Percentiles rank a stretch among this genome's conserved stretches.
Conservation (phyloP, 1,140 invertebrate species). For the Neuroterus valhalla region DNA sequence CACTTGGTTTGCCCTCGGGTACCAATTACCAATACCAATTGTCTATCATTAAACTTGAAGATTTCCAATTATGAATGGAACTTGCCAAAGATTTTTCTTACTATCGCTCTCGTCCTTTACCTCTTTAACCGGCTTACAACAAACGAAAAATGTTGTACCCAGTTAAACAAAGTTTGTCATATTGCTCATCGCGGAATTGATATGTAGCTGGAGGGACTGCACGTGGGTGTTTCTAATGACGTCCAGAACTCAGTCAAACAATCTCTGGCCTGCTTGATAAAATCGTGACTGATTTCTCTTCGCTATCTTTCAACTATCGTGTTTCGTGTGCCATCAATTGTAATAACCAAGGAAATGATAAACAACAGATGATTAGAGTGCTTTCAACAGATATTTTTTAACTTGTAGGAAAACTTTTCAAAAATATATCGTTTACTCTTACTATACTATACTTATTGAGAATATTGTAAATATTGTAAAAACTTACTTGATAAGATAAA, state of each 20-base stretch:
- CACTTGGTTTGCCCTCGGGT: not conserved
- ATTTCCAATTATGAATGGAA: not conserved
- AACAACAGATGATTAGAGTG: not conserved
- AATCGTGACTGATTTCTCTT: slow-evolving; percentile 5
- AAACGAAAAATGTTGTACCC: not conserved
- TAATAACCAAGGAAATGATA: not conserved
- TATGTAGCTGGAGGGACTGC: not conserved
- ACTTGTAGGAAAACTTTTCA: too few species aligned
- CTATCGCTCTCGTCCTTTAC: too few species aligned
- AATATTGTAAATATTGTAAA: not conserved
- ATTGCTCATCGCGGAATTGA: slow-evolving; percentile 8
- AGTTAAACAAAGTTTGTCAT: not conserved
- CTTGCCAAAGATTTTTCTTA: not conserved
- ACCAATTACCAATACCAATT: too few species aligned
- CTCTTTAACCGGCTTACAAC: too few species aligned
- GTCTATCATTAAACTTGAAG: not conserved
- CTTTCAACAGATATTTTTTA: too few species aligned
- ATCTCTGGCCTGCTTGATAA: not conserved
- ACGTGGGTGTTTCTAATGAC: slow-evolving; percentile 6
- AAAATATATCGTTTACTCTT: too few species aligned
- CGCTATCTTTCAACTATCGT: too few species aligned
- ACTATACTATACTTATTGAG: not conserved
- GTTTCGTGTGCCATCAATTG: too few species aligned
- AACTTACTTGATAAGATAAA: not conserved
- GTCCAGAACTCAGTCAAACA: not conserved